Percentiles rank a stretch among this genome's conserved stretches.
Conservation (phyloP, 2,888 invertebrate genomes). For the Ellobium chinense region DNA sequence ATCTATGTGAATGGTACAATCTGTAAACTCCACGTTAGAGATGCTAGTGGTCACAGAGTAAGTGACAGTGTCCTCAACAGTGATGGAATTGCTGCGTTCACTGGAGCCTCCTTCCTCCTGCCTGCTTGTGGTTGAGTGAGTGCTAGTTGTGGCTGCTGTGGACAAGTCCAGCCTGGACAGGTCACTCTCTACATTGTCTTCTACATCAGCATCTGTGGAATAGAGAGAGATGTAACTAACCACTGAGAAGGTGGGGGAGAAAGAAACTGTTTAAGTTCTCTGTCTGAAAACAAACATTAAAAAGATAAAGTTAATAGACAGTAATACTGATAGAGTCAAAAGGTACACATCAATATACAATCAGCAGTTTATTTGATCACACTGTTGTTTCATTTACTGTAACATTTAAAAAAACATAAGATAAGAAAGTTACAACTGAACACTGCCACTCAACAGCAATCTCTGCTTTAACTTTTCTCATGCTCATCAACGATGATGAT, state of each 20-base stretch:
- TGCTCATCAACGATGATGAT: no score
- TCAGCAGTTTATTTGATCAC: no score
- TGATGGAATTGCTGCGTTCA: background rate
- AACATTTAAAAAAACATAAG: no score
- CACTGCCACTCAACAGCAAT: no score
- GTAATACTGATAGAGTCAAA: no score
- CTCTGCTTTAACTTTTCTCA: no score
- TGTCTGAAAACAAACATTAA: slow-evolving; percentile 41
- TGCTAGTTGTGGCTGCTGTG: background rate
- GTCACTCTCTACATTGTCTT: slow-evolving; percentile 78
- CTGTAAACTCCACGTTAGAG: background rate
- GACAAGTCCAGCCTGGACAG: slow-evolving; percentile 51
- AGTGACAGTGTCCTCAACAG: background rate
- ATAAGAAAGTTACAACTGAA: no score
- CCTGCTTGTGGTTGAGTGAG: background rate
- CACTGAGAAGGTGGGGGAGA: no score
- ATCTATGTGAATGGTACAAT: background rate
- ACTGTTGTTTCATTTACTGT: no score
- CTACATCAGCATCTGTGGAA: slow-evolving; percentile 79
- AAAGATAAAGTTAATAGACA: background rate
- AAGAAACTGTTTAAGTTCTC: no score
- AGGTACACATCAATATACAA: no score
- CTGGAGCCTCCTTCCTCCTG: background rate
- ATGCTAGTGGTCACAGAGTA: slow-evolving; percentile 4
- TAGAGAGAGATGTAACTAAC: no score